A percentile compares a stretch with the other conserved stretches of the same genome.
These are phyloP conservation scores for Trichomalopsis sarcophagae DNA, from an alignment of 1,140 invertebrate species.

Conservation along the genomic window DNA sequence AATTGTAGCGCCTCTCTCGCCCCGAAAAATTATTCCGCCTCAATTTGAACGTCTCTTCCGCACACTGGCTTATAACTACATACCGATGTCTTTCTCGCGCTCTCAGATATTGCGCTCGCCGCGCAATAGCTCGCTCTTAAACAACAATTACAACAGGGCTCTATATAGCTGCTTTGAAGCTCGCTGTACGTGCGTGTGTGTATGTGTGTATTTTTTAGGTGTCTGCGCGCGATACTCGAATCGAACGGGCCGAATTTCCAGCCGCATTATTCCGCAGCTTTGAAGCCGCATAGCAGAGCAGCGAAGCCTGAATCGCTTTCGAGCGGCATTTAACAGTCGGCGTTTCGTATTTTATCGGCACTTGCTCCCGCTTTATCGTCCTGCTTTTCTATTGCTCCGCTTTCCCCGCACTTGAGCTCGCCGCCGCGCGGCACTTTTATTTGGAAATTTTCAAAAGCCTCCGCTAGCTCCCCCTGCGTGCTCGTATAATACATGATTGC, in stretches of 20 bases:
- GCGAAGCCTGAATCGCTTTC: conserved; percentile 24
- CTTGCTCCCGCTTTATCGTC: conserved; percentile 34
- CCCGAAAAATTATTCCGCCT: conserved; percentile 49
- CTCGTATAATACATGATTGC: not conserved
- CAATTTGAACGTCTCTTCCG: conserved; percentile 16
- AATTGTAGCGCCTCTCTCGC: conserved; percentile 58
- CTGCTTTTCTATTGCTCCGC: conserved; percentile 10
- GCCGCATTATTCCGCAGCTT: conserved; percentile 37
- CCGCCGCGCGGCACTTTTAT: not conserved
- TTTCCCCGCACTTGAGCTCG: conserved; percentile 3
- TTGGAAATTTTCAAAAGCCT: conserved; percentile 1
- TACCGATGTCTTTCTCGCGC: conserved; percentile 1
- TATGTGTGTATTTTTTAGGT: not conserved
- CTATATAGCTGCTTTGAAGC: not conserved
- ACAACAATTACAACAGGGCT: not conserved
- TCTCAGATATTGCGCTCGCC: not conserved
- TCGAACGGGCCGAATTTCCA: conserved; percentile 54
- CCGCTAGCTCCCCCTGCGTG: no score
- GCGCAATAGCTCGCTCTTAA: not conserved
- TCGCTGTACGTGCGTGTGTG: no score
- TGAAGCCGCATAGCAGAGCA: conserved; percentile 20
- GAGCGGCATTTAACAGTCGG: conserved; percentile 44
- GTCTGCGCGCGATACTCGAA: not conserved
- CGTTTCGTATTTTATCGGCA: conserved; percentile 48
- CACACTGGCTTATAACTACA: not conserved